Percentiles rank a stretch among this genome's conserved stretches.
These are phyloP conservation scores for Myzus persicae DNA, from an alignment of 1,140 invertebrate genomes.

Conservation along the genomic window DNA sequence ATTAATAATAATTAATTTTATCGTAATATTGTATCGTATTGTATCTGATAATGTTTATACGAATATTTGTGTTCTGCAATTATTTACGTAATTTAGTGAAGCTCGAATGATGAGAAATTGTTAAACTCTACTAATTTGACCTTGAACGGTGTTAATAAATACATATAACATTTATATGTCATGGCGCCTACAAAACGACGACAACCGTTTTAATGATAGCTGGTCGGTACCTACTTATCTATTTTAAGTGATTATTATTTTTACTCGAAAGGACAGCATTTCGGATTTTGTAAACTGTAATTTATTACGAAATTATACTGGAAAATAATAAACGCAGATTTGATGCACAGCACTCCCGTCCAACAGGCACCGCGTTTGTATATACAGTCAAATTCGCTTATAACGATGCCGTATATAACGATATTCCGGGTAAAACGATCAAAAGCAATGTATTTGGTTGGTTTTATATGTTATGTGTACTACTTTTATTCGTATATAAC, in stretches of 20 bases:
- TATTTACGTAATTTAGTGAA: not conserved
- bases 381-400: too few species aligned
- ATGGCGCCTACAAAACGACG: not conserved
- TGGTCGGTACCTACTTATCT: not conserved
- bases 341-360: not conserved
- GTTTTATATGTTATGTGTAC: too few species aligned
- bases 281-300: not conserved
- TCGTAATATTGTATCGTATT: not conserved
- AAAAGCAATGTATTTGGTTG: too few species aligned
- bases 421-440: too few species aligned
- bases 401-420: too few species aligned
- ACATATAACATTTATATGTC: not conserved
- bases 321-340: not conserved
- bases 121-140: not conserved
- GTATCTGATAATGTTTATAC: not conserved
- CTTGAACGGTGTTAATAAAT: not conserved
- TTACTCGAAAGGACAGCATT: not conserved
- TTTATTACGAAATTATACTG: conserved; percentile 1
- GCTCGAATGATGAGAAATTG: not conserved
- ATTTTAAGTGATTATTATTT: not conserved
- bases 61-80: not conserved
- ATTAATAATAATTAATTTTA: not conserved
- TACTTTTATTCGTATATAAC: too few species aligned
- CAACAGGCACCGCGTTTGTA: too few species aligned
- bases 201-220: not conserved